phyloP scores from a whole-genome alignment of 2,797 vertebrate species.

The Podarcis siculus region DNA sequence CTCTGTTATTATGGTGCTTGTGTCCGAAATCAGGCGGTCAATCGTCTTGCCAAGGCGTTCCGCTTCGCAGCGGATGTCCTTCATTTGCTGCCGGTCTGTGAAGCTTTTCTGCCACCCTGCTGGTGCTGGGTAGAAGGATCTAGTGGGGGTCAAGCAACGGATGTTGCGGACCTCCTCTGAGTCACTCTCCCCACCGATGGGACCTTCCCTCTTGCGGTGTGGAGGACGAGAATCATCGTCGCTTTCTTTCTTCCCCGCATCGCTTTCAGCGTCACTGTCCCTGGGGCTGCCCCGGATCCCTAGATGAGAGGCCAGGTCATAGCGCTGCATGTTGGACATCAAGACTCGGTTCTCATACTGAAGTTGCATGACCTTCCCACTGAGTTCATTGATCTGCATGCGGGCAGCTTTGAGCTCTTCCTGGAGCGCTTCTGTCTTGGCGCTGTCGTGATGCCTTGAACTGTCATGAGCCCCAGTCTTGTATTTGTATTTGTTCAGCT shows the following conservation, averaged over 20 bases:
- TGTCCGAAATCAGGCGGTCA: slow-evolving; percentile 95
- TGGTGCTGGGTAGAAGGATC: slow-evolving; percentile 87
- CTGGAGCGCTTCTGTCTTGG: slow-evolving; percentile 91
- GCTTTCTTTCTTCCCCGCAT: slow-evolving; percentile 92
- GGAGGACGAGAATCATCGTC: slow-evolving; percentile 92
- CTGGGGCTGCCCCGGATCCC: slow-evolving; percentile 93
- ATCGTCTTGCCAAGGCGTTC: slow-evolving; percentile 96
- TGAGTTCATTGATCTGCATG: slow-evolving; percentile 96
- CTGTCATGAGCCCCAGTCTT: slow-evolving; percentile 92
- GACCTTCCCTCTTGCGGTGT: slow-evolving; percentile 96
- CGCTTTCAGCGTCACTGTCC: slow-evolving; percentile 95
- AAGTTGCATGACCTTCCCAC: slow-evolving; percentile 98
- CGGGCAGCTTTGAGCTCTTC: slow-evolving; percentile 96
- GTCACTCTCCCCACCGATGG: slow-evolving; percentile 96
- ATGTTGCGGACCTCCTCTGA: slow-evolving; percentile 95
- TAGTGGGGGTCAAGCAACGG: slow-evolving; percentile 94
- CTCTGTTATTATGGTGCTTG: slow-evolving; percentile 96
- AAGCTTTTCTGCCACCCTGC: slow-evolving; percentile 91
- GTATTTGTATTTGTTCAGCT: slow-evolving; percentile 97
- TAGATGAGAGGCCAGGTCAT: slow-evolving; percentile 95
- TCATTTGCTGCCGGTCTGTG: slow-evolving; percentile 97
- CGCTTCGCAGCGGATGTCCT: slow-evolving; percentile 95
- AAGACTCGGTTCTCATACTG: slow-evolving; percentile 98
- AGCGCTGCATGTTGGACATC: slow-evolving; percentile 99
- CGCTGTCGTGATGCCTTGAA: slow-evolving; percentile 86